phyloP scores from a whole-genome alignment of 2,888 invertebrate species.

The Eremobia ochroleuca region DNA sequence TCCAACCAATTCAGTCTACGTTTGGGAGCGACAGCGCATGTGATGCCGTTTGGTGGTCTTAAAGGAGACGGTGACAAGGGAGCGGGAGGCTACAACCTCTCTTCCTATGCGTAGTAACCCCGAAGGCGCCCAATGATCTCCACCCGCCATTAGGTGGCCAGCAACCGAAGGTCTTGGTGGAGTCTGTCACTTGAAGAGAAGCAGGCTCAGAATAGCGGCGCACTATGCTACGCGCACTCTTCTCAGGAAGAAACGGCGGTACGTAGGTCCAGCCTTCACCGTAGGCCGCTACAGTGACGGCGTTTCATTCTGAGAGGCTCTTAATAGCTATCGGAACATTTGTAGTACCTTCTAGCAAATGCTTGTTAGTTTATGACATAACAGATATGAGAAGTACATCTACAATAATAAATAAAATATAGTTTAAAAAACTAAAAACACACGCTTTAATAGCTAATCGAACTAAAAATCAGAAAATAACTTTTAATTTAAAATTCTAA shows the following conservation, averaged over 20 bases:
- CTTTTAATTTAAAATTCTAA: no score
- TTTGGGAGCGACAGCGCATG: not conserved
- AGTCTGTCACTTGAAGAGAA: not conserved
- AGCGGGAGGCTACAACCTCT: not conserved
- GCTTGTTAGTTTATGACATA: not conserved
- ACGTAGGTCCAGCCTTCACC: not conserved
- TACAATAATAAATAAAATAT: no score
- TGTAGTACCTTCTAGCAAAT: not conserved
- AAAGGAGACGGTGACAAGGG: not conserved
- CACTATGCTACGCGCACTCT: not conserved
- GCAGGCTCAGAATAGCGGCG: not conserved
- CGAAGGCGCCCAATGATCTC: not conserved
- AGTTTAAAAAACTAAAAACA: no score
- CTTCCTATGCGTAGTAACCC: not conserved
- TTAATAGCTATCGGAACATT: not conserved
- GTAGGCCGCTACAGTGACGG: not conserved
- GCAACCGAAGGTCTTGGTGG: not conserved
- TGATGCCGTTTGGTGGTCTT: not conserved
- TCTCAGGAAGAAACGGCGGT: not conserved
- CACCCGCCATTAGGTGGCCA: not conserved
- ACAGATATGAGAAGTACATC: not conserved
- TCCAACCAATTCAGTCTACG: not conserved
- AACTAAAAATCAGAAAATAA: no score
- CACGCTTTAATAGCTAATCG: no score
- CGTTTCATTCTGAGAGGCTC: not conserved